Base-by-base conservation (phyloP, 2,113 vertebrate genomes). In the Chionomys nivalis region DNA sequence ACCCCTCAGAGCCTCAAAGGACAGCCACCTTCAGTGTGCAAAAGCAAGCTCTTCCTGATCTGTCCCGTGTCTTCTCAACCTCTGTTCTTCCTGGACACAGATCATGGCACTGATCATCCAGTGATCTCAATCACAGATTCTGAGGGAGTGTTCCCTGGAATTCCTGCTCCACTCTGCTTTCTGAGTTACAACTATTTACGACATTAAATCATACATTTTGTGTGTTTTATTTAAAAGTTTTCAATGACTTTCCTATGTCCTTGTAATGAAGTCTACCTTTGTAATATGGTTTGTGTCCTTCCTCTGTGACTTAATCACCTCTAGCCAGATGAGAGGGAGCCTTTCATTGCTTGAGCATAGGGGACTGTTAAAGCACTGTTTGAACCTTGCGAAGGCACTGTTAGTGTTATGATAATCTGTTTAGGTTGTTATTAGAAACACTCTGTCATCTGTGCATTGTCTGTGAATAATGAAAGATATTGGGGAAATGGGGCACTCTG, bases 181-280 rank as follows among this genome's bases (percentile, higher is more conserved):
- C 12, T 24, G 73, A 17, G 42, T 7, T 28, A 21, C 16, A 42
- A 55, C 39, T 78, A 66, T 79, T 93, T 82, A 73, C 68, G 61
- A 61, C 72, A 63, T 89, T 66, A 86, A 91, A 91, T 26, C 6
- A 26, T 52, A 16, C n/a, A n/a, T 95, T 93, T 92, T 66, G 49
- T 95, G 23, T 61, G 4, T 24, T 24, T 63, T 16, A 47, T 87
- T 96, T 44, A 4, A 79, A 85, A 49, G 77, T 42, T 77, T 88
- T 49, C 19, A 52, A 1, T 87, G 47, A 2, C 16, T 78, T 96
- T 66, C 16, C 33, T 58, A 0, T n/a, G 6, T 93, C 28, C 75
- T 42, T 42, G n/a, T 23, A 63, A 61, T 93, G 21, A 96, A 75
- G 12, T 42, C 21, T 36, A 94, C 47, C 8, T 39, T 8, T 81